Base-by-base conservation (phyloP, 92 coral and sea anemone species). In the Virgularia gustaviana region DNA sequence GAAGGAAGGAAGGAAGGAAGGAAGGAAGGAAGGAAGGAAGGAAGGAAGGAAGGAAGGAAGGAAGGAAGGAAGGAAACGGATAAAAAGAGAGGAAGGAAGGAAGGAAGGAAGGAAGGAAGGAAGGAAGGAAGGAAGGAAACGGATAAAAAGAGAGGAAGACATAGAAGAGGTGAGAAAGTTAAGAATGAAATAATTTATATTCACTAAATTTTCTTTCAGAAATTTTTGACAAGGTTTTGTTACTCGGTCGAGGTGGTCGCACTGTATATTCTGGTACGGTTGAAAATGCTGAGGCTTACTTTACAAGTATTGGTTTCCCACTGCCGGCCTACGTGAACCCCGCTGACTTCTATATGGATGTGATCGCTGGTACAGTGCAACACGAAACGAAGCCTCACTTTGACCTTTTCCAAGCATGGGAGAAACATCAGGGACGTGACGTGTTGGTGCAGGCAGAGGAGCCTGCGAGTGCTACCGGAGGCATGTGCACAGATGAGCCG, bases 291-390 rank as follows among this genome's bases (percentile, higher is more conserved):
- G 75, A 68, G 36, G 7, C 59, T 0, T 68, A 68, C 62, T 68
- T 68, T 22, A 32, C 61, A 9, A 68, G 36, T 30, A 68, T 68
- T 30, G 75, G 75, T 27, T 68, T 16, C 27, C 75, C 75, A 2
- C 55, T 68, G 20, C 75, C 75, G 25, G 44, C 75, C 24, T 68
- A 68, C 45, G 61, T 68, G 45, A 68, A 68, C 47, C 75, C 75
- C 13, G 75, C 75, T 27, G 75, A 68, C 51, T 68, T 68, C 57
- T 68, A 68, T 28, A 68, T 68, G 75, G 75, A 68, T 15, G 75
- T 68, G 60, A 68, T 68, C 9, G 0, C 61, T 0, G 75, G 75
- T n/a, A 16, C 75, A n/a, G 31, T 68, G 3, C 15, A 68, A 34
- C 30, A 35, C 49, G 43, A 68, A 49, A 30, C 43, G 32, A 49